These are phyloP conservation scores for Rhabdomys pumilio DNA, from an alignment of 2,797 vertebrate species.

Conservation along the genomic window DNA sequence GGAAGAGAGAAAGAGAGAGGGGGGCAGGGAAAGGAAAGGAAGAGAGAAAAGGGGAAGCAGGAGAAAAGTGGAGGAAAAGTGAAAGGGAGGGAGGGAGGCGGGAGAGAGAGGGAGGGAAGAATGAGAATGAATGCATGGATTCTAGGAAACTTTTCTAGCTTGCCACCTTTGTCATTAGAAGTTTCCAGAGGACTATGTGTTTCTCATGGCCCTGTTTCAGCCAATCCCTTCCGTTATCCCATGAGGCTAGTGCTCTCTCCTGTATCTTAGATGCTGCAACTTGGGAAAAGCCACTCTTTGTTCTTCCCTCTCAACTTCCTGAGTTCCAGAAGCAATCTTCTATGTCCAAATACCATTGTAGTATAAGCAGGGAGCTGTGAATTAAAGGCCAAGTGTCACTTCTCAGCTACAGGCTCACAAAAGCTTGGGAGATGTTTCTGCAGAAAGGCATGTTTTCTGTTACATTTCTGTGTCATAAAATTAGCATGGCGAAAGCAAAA, in stretches of 20 bases:
- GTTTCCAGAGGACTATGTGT: background rate
- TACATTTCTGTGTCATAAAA: background rate
- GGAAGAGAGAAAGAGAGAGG: rapidly evolving
- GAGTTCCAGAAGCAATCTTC: background rate
- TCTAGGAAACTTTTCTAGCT: no score
- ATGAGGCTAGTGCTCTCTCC: background rate
- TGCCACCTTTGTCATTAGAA: background rate
- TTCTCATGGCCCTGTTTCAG: background rate
- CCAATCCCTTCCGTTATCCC: background rate
- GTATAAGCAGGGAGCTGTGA: background rate
- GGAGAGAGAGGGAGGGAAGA: background rate
- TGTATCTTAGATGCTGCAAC: background rate
- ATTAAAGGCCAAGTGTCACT: background rate
- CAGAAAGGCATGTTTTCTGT: background rate
- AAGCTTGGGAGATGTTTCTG: background rate
- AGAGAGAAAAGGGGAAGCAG: rapidly evolving
- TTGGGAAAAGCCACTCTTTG: background rate
- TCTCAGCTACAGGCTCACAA: background rate
- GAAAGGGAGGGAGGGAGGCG: background rate
- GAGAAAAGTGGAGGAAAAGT: no score
- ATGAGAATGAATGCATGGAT: background rate
- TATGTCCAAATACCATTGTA: background rate
- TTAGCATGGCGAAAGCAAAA: background rate
- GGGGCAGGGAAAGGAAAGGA: rapidly evolving
- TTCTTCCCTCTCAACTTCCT: background rate